Percentiles rank a stretch among this genome's conserved stretches.
These are phyloP conservation scores for Nymphalis polychloros DNA, from an alignment of 2,888 invertebrate species.

Conservation along the genomic window DNA sequence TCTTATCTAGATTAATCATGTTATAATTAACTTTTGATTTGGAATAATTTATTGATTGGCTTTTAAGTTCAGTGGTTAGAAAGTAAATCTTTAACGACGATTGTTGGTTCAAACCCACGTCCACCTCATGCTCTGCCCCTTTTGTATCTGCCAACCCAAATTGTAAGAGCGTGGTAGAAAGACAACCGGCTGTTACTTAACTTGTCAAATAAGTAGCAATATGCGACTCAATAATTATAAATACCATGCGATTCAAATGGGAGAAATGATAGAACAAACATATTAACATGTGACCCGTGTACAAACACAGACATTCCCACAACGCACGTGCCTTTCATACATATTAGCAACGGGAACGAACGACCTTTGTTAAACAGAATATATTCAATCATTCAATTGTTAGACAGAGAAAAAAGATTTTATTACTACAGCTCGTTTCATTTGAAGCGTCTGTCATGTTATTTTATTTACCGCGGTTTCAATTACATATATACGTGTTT, in stretches of 20 bases:
- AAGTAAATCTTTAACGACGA: too few species aligned
- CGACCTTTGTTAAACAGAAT: slow-evolving; percentile 10
- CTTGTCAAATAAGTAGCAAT: too few species aligned
- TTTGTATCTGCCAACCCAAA: too few species aligned
- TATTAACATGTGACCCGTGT: slow-evolving; percentile 5
- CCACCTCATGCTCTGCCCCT: too few species aligned
- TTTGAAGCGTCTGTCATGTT: background rate
- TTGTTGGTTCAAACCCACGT: too few species aligned
- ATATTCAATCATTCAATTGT: slow-evolving; percentile 1
- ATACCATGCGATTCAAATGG: background rate
- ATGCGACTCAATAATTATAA: too few species aligned
- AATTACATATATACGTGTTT: too few species aligned
- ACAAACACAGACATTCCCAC: slow-evolving; percentile 7
- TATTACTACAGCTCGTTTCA: background rate
- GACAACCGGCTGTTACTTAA: too few species aligned
- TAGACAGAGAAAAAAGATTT: background rate
- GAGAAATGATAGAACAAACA: slow-evolving; percentile 1
- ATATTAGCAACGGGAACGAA: slow-evolving; percentile 3
- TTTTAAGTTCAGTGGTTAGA: too few species aligned
- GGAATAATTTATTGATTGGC: background rate
- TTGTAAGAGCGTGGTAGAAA: too few species aligned
- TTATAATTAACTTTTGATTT: background rate
- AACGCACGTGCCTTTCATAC: slow-evolving; percentile 5
- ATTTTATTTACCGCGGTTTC: too few species aligned
- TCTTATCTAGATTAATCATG: background rate